Evolutionary conservation across 1,140 invertebrate species (phyloP), one percentile per base, ranked within the genome.

Genomic region (Elymnias hypermnestra): DNA sequence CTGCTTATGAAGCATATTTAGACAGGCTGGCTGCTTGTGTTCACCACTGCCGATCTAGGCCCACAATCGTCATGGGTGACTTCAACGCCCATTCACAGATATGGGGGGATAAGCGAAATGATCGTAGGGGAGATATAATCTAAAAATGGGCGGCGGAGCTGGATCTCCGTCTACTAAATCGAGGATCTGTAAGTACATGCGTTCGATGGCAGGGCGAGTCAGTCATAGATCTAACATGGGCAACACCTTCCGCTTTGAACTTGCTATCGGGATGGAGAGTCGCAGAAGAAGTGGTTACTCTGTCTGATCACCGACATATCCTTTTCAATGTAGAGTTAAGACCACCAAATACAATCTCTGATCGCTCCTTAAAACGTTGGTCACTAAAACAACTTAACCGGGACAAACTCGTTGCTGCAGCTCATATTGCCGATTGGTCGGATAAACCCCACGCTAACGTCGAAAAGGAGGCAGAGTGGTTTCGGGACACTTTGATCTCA

Each of bases 221-320:
- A 0, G 48, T 67, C 0, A 51, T 75, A 0, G 72, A 78, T 14
- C n/a, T 78, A 0, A 51, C 69, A 2, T 50, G 55, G 18, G 54
- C 54, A 0, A 57, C 41, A 21, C 55, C 41, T 0, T 10, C 47
- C 0, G 36, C 42, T n/a, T n/a, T n/a, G n/a, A n/a, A n/a, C 0
- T 10, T 53, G n/a, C 10, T 65, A 0, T 15, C 12, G 1, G 44
- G 33, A 0, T 73, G 69, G 69, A 23, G 53, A n/a, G 63, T 76
- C 1, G 48, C 53, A 2, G 56, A 68, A 19, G 57, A 65, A n/a
- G n/a, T n/a, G n/a, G n/a, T n/a, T n/a, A n/a, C n/a, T n/a, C n/a
- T n/a, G n/a, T n/a, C n/a, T n/a, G n/a, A n/a, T n/a, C n/a, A n/a
- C n/a, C n/a, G n/a, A n/a, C n/a, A n/a, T n/a, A n/a, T n/a, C n/a